Percentiles rank a stretch among this genome's conserved stretches.
phyloP scores from a whole-genome alignment of 2,888 invertebrate genomes.

The Sinhomidia bicolor region DNA sequence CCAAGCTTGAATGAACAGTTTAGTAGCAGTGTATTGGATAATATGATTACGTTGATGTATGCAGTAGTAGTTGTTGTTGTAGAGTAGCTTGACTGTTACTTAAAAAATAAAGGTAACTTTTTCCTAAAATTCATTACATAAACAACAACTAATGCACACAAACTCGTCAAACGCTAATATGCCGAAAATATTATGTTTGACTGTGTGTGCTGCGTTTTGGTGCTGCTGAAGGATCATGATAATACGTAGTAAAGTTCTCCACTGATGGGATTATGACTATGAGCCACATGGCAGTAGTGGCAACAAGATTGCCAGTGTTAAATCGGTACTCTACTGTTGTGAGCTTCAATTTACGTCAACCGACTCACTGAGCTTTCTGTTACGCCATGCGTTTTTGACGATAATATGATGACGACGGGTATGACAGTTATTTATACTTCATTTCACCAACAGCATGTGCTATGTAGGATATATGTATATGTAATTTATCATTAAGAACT shows the following conservation, averaged over 20 bases:
- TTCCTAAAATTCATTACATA: neutral
- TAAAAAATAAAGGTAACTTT: conserved; percentile 33
- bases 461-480: neutral
- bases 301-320: conserved; percentile 62
- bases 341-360: conserved; percentile 66
- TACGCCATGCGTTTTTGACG: conserved; percentile 51
- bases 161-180: neutral
- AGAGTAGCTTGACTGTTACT: neutral
- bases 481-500: neutral
- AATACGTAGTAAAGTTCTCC: conserved; percentile 41
- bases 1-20: conserved; percentile 26
- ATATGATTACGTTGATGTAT: neutral
- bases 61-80: too few relatives aligned
- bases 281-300: conserved; percentile 50
- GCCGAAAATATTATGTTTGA: neutral
- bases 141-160: neutral
- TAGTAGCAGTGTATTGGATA: neutral
- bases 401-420: conserved; percentile 50
- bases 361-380: conserved; percentile 54
- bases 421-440: conserved; percentile 55
- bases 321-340: conserved; percentile 57
- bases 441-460: conserved; percentile 32
- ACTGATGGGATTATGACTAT: conserved; percentile 66
- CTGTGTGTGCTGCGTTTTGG: neutral
- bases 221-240: conserved; percentile 1